Conservation (phyloP, 1,140 invertebrate species). For the Ceratina australensis region DNA sequence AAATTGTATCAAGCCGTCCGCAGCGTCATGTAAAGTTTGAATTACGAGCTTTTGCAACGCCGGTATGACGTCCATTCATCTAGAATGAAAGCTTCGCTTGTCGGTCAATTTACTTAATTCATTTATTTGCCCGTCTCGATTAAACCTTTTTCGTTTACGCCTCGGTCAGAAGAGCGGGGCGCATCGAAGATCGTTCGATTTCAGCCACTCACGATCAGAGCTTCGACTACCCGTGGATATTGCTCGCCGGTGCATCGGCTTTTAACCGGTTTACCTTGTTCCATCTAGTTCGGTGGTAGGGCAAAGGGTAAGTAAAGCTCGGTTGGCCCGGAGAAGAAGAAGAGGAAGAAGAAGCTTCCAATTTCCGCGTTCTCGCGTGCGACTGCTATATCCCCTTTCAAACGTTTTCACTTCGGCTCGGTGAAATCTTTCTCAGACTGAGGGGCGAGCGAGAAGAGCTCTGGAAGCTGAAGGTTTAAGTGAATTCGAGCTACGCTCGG, state of each 20-base stretch:
- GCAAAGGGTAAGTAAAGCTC: slow-evolving; percentile 35
- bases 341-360: slow-evolving; percentile 55
- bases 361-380: slow-evolving; percentile 53
- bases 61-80: no score
- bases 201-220: slow-evolving; percentile 32
- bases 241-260: slow-evolving; percentile 62
- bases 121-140: background rate
- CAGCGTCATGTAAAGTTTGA: background rate
- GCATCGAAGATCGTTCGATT: slow-evolving; percentile 36
- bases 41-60: no score
- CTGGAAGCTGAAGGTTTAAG: slow-evolving; percentile 48
- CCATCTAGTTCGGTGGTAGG: slow-evolving; percentile 20
- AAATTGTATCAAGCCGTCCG: background rate
- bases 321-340: slow-evolving; percentile 8
- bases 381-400: slow-evolving; percentile 53
- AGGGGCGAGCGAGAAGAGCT: slow-evolving; percentile 46
- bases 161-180: background rate
- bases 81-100: no score
- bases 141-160: background rate
- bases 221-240: slow-evolving; percentile 58
- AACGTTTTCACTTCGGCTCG: slow-evolving; percentile 53
- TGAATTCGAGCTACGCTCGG: slow-evolving; percentile 55
- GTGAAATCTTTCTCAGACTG: slow-evolving; percentile 28
- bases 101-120: no score
- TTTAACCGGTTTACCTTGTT: slow-evolving; percentile 66